Evolutionary conservation across 2,113 vertebrate genomes (phyloP), one percentile per base, ranked within the genome.

Genomic region (Calyptommatus sinebrachiatus): DNA sequence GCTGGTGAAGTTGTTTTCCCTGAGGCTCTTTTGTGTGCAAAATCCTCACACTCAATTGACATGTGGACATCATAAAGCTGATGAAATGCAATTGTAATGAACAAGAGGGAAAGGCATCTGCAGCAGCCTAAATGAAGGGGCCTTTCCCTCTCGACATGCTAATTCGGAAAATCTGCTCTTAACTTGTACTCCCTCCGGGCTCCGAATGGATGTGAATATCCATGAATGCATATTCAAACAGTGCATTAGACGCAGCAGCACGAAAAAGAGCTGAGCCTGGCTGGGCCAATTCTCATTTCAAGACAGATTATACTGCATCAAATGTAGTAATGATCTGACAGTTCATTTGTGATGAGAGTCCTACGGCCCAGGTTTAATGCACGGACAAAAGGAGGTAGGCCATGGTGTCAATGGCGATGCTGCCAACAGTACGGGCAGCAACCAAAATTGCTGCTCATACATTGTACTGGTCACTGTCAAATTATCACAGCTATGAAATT

Each of bases 21-120:
- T 94, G 95, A 97, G 97, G 97, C 96, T 99, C 95, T 97, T 99
- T 98, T 99, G 97, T 99, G 98, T 98, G 97, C 97, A 98, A 97
- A 98, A 98, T 97, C 97, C 96, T 97, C 97, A 94, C 97, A 95
- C 95, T 98, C 98, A 98, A 97, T 98, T 99, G 98, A 99, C 98
- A 98, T 98, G 98, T 99, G 98, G 98, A 99, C 97, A 99, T 99
- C 97, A 99, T 99, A 97, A 99, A 98, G 97, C 97, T 99, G 98
- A 99, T 99, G 97, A 99, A 99, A 99, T 99, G 97, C 98, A 99
- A 97, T 98, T 97, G 98, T 99, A 99, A 99, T 98, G 98, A 99
- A 99, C 97, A 97, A 98, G 97, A 97, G 96, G 96, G 96, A 96
- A 95, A 95, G 95, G 97, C 97, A 98, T 98, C 97, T 99, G 98